Evolutionary conservation across 2,888 invertebrate genomes (phyloP).

Genomic region (Endomychus coccineus): DNA sequence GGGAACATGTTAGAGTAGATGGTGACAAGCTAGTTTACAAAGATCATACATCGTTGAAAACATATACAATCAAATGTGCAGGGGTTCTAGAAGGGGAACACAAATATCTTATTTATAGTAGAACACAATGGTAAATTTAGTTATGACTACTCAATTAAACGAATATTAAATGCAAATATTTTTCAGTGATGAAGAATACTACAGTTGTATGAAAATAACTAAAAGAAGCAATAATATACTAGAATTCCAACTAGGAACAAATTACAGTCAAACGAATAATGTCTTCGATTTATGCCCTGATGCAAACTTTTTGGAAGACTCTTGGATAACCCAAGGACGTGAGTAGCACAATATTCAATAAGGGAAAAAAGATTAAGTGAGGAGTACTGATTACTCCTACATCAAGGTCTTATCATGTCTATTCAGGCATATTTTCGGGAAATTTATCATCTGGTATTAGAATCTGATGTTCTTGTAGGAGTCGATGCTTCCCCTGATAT

Average conservation of each 20-base stretch:
- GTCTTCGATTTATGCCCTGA: constrained; percentile 35
- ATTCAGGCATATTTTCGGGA: too few species aligned
- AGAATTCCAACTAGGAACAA: constrained; percentile 51
- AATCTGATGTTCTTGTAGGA: constrained; percentile 18
- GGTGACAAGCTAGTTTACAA: constrained; percentile 45
- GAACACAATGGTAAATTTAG: constrained; percentile 48
- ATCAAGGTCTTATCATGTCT: too few species aligned
- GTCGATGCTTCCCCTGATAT: constrained; percentile 22
- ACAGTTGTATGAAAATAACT: constrained; percentile 53
- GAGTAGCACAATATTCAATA: too few species aligned
- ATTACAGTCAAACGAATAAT: constrained; percentile 32
- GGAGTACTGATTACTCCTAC: too few species aligned
- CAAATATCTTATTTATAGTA: constrained; percentile 46
- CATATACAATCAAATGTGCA: constrained; percentile 47
- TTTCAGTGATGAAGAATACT: constrained; percentile 52
- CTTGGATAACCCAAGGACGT: constrained; percentile 59
- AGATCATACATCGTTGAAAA: constrained; percentile 48
- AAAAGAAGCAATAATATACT: constrained; percentile 53
- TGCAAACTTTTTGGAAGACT: constrained; percentile 46
- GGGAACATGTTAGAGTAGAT: constrained; percentile 51
- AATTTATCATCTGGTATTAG: neutral
- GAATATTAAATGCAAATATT: constrained; percentile 6
- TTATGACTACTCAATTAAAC: neutral
- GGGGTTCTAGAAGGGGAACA: constrained; percentile 38
- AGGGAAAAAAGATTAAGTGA: too few species aligned